phyloP scores from a whole-genome alignment of 2,113 vertebrate species.

The Catharus minimus region DNA sequence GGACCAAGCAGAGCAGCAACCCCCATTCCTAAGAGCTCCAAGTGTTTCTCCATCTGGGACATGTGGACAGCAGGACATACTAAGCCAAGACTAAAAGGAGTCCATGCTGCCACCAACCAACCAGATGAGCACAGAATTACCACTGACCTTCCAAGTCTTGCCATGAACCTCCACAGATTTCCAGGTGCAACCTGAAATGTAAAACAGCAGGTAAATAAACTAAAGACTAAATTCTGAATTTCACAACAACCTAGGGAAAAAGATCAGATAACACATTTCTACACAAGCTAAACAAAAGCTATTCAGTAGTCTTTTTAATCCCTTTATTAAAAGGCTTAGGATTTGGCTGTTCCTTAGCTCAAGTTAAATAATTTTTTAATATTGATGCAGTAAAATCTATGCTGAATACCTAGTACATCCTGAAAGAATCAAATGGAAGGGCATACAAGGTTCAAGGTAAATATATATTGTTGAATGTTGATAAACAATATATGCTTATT shows the following conservation, averaged over 20 bases:
- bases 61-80: neutral
- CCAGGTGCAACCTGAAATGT: neutral
- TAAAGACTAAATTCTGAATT: neutral
- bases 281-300: neutral
- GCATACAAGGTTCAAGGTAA: neutral
- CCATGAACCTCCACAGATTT: fast-evolving
- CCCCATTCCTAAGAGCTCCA: fast-evolving
- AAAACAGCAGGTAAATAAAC: neutral
- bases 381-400: neutral
- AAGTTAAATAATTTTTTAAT: neutral
- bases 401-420: neutral
- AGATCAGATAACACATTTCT: neutral
- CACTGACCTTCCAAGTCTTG: neutral
- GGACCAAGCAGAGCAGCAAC: neutral
- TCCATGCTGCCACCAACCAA: fast-evolving
- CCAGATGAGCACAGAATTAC: neutral
- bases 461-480: neutral
- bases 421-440: neutral
- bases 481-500: neutral
- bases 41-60: fast-evolving
- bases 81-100: neutral
- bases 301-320: neutral
- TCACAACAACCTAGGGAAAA: neutral
- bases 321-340: neutral
- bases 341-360: neutral